Evolutionary conservation across 2,113 vertebrate genomes (phyloP).

Genomic region (Ranitomeya variabilis): DNA sequence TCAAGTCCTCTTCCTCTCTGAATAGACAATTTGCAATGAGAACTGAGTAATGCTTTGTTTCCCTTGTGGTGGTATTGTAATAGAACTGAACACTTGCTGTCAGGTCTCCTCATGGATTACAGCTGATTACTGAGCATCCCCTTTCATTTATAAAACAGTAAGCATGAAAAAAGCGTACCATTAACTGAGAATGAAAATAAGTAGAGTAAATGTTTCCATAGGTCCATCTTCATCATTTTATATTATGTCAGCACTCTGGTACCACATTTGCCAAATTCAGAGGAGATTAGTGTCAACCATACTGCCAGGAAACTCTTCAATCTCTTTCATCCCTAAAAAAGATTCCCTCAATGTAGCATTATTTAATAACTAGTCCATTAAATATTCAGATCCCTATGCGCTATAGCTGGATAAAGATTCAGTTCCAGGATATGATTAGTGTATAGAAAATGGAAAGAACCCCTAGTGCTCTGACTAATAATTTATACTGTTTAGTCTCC

Average conservation of each 20-base stretch:
- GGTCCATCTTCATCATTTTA: background rate
- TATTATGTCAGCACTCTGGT: background rate
- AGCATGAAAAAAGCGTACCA: background rate
- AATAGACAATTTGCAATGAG: background rate
- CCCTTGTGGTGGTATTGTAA: background rate
- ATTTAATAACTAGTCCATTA: slow-evolving; percentile 26
- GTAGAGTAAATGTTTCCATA: background rate
- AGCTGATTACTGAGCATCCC: background rate
- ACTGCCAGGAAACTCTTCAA: slow-evolving; percentile 5
- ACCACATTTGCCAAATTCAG: background rate
- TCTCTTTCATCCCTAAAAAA: slow-evolving; percentile 26
- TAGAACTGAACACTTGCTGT: background rate
- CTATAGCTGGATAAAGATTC: slow-evolving; percentile 10
- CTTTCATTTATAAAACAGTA: background rate
- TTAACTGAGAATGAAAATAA: background rate
- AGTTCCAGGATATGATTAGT: slow-evolving; percentile 26
- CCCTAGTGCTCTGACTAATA: slow-evolving; percentile 2
- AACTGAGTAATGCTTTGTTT: background rate
- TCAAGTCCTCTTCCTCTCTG: background rate
- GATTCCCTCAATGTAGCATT: background rate
- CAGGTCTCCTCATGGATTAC: background rate
- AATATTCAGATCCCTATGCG: slow-evolving; percentile 26
- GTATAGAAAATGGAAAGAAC: slow-evolving; percentile 17
- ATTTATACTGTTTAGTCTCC: slow-evolving; percentile 7
- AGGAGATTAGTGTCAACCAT: background rate